A percentile compares a stretch with the other conserved stretches of the same genome.
Evolutionary conservation across 2,797 vertebrate genomes (phyloP).

Genomic region (Sarcophilus harrisii): DNA sequence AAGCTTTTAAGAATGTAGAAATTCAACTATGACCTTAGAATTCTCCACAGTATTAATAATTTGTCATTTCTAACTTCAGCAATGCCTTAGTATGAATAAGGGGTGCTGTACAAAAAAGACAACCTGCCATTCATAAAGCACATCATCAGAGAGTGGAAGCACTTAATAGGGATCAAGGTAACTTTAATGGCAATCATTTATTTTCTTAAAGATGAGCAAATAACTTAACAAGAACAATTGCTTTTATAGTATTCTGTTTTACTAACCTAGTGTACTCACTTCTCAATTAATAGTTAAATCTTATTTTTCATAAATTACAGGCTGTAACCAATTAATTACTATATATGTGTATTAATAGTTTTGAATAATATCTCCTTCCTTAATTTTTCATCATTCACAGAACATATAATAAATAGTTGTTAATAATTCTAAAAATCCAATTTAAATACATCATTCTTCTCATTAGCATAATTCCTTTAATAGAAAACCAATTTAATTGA

Average conservation of each 20-base stretch:
- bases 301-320: conserved; percentile 50
- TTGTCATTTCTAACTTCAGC: conserved; percentile 53
- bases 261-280: conserved; percentile 60
- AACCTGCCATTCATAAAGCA: conserved; percentile 48
- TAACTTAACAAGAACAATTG: conserved; percentile 41
- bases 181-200: conserved; percentile 59
- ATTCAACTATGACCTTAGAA: conserved; percentile 57
- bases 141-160: conserved; percentile 6
- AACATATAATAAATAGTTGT: neutral
- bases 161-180: conserved; percentile 18
- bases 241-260: conserved; percentile 62
- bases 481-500: conserved; percentile 25
- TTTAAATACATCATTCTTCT: neutral
- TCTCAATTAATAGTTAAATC: conserved; percentile 62
- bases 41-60: conserved; percentile 34
- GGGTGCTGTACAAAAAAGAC: conserved; percentile 24
- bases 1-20: conserved; percentile 55
- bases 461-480: neutral
- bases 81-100: conserved; percentile 28
- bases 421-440: conserved; percentile 25
- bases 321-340: conserved; percentile 5
- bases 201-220: conserved; percentile 56
- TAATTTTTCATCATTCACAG: too few relatives aligned
- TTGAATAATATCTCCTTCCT: neutral
- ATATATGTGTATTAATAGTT: neutral